Percentiles rank a stretch among this genome's conserved stretches.
phyloP scores from a whole-genome alignment of 2,113 vertebrate genomes.

The Alethe castanea region DNA sequence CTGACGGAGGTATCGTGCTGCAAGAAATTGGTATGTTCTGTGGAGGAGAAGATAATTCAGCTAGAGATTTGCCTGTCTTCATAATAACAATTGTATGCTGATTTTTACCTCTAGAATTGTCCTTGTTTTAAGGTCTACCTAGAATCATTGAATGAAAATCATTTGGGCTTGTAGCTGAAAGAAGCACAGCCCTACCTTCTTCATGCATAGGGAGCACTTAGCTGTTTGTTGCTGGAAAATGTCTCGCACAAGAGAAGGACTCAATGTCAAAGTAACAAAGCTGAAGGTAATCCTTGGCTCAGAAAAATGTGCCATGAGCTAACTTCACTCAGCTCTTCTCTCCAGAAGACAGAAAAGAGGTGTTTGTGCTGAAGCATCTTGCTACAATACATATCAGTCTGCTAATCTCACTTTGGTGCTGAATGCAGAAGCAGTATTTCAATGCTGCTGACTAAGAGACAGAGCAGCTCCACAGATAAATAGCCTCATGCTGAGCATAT shows the following conservation, averaged over 20 bases:
- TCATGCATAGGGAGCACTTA: neutral
- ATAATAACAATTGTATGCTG: neutral
- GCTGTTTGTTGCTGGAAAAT: neutral
- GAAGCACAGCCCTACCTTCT: neutral
- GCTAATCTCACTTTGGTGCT: neutral
- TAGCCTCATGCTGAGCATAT: rapidly evolving
- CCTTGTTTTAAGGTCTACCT: neutral
- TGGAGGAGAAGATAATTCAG: neutral
- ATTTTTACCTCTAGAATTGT: neutral
- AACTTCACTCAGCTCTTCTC: neutral
- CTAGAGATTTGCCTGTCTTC: neutral
- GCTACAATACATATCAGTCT: neutral
- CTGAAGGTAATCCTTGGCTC: neutral
- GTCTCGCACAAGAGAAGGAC: neutral
- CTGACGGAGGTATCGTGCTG: neutral
- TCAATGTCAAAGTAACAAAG: neutral
- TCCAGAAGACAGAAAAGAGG: neutral
- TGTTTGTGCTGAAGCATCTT: neutral
- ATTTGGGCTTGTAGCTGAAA: neutral
- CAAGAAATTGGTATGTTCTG: neutral
- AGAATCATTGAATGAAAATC: neutral
- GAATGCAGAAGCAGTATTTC: neutral
- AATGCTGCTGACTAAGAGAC: neutral
- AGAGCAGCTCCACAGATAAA: neutral
- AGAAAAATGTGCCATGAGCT: neutral